Evolutionary conservation across 2,888 invertebrate species (phyloP), one percentile per base, ranked within the genome.

Genomic region (Idaea dimidiata): DNA sequence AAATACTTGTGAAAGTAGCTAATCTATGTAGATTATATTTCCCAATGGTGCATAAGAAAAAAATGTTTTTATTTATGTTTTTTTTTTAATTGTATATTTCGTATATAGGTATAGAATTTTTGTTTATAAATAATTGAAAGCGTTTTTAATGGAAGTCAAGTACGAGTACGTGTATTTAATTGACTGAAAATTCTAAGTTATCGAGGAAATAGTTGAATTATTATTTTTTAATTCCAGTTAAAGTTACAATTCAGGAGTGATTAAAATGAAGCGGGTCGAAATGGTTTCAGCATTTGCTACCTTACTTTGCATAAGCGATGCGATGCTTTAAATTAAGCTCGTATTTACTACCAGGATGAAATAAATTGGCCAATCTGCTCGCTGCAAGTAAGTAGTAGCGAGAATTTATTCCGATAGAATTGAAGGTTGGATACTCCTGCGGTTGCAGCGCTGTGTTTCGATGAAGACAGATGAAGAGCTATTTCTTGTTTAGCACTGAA

Each of bases 291-390:
- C 61, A 60, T 64, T 66, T 65, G 62, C 66, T 43, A 62, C 63
- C 62, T 64, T 59, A 59, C 61, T 62, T 66, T 64, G 64, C 64
- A 64, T 68, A 65, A 66, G 66, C 69, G 67, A 66, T 65, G 69
- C 60, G 67, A 59, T 62, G 65, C 62, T 65, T 61, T 69, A 70
- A 74, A 77, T 73, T 70, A 71, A 68, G 55, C 60, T 33, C 63
- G 68, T 78, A 71, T 77, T 78, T 77, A 74, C 66, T 61, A 32
- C 59, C 61, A 59, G 72, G 65, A 68, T 68, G 67, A 71, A 77
- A 74, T 79, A 71, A 78, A 78, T 78, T 74, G 73, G 71, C 73
- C 72, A 74, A 78, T 78, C 74, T 73, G 63, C 69, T 59, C 66
- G 62, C 59, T 61, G 60, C 68, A 57, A 61, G 68, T 67, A 64